A percentile compares a stretch with the other conserved stretches of the same genome.
phyloP scores from a whole-genome alignment of 2,888 invertebrate genomes.

The Callosobruchus maculatus region DNA sequence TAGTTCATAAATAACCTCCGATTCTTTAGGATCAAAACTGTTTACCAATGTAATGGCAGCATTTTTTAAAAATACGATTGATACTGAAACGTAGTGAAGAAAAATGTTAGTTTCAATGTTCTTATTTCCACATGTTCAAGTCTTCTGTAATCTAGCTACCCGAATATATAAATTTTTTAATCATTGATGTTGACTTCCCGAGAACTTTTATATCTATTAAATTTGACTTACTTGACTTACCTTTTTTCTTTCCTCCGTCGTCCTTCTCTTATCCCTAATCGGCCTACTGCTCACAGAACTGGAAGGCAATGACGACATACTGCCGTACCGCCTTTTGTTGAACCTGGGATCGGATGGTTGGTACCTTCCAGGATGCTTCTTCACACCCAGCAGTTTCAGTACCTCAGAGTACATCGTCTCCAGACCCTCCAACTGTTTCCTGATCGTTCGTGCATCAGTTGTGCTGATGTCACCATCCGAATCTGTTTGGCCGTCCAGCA shows the following conservation, averaged over 20 bases:
- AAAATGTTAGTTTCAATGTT: no score
- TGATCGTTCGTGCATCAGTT: constrained; percentile 72
- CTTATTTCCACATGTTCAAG: no score
- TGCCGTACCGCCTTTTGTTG: constrained; percentile 62
- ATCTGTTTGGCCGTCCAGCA: constrained; percentile 64
- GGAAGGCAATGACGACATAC: constrained; percentile 79
- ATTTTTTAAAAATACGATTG: no score
- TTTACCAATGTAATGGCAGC: no score
- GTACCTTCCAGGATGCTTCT: constrained; percentile 47
- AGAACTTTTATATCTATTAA: no score
- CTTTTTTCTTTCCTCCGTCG: constrained; percentile 72
- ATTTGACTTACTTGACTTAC: constrained; percentile 51
- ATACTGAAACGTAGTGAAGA: no score
- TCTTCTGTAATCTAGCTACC: no score
- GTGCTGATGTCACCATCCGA: constrained; percentile 75
- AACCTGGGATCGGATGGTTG: constrained; percentile 56
- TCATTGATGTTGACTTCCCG: no score
- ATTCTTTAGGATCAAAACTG: no score
- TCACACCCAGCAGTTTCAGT: constrained; percentile 60
- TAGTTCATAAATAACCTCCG: no score
- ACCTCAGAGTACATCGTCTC: constrained; percentile 88
- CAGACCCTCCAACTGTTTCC: constrained; percentile 76
- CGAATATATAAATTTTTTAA: no score
- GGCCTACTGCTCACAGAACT: constrained; percentile 79
- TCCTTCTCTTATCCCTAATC: constrained; percentile 63